Conservation (phyloP, 2,888 invertebrate genomes). For the Dioctria linearis region DNA sequence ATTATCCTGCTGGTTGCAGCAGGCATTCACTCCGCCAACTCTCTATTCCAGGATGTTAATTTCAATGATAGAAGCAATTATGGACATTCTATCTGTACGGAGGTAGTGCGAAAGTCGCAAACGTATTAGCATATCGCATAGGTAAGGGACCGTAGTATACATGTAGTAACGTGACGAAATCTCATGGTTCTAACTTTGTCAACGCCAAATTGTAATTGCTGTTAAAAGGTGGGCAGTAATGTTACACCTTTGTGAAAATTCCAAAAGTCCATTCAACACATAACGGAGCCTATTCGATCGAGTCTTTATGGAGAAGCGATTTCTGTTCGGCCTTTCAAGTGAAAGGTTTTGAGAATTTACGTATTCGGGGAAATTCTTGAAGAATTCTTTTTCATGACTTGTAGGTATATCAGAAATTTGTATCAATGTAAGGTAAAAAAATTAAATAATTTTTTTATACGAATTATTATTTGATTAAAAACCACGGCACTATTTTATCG, state of each 20-base stretch:
- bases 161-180: too few relatives aligned
- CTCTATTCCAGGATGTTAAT: slow-evolving; percentile 50
- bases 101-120: slow-evolving; percentile 30
- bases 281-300: background rate
- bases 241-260: slow-evolving; percentile 30
- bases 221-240: slow-evolving; percentile 41
- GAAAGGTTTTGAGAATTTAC: too few relatives aligned
- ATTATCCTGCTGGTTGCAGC: slow-evolving; percentile 25
- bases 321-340: background rate
- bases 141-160: slow-evolving; percentile 5
- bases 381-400: too few relatives aligned
- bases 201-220: slow-evolving; percentile 41
- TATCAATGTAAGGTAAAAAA: too few relatives aligned
- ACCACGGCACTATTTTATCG: background rate
- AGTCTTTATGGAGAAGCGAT: background rate
- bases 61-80: slow-evolving; percentile 50
- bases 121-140: slow-evolving; percentile 24
- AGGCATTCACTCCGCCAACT: slow-evolving; percentile 7
- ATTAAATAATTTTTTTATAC: background rate
- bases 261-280: slow-evolving; percentile 4
- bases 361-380: too few relatives aligned
- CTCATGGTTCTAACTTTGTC: slow-evolving; percentile 8
- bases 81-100: slow-evolving; percentile 25
- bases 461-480: background rate
- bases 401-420: too few relatives aligned